These are phyloP conservation scores for Morone saxatilis DNA, from an alignment of 2,113 vertebrate genomes.

Conservation along the genomic window DNA sequence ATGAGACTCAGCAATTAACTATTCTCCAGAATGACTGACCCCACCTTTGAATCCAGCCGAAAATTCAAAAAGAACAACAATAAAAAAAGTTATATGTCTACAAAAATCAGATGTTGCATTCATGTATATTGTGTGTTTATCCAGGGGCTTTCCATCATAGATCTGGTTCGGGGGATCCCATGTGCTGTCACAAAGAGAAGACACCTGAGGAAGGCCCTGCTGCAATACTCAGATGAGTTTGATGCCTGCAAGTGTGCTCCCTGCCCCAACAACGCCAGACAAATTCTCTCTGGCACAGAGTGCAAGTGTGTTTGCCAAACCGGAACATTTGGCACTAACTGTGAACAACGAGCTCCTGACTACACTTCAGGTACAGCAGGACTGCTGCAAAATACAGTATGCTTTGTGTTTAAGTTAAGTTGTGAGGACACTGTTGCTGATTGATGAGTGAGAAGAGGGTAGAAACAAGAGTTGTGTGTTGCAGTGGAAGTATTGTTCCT, in stretches of 20 bases:
- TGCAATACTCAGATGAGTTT: constrained; percentile 84
- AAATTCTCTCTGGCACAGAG: constrained; percentile 85
- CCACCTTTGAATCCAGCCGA: not conserved
- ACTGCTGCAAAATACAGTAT: not conserved
- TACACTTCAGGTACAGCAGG: constrained; percentile 85
- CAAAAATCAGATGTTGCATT: not conserved
- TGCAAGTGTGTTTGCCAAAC: constrained; percentile 92
- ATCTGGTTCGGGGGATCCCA: constrained; percentile 88
- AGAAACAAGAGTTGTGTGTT: not conserved
- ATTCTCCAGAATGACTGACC: too few species aligned
- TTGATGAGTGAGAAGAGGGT: not conserved
- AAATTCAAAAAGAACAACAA: not conserved
- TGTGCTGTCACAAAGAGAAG: constrained; percentile 90
- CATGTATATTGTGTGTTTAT: not conserved
- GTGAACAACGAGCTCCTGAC: constrained; percentile 85
- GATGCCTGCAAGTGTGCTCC: constrained; percentile 90
- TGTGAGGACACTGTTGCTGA: not conserved
- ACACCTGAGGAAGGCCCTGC: constrained; percentile 88
- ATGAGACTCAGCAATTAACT: too few species aligned
- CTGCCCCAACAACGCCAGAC: constrained; percentile 89
- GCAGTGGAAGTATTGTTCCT: not conserved
- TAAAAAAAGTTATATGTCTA: too few species aligned
- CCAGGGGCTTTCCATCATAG: constrained; percentile 87
- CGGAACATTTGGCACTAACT: constrained; percentile 89
- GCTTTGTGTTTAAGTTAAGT: not conserved